These are phyloP conservation scores for Acanthaster planci DNA, from an alignment of 35 echinoderm and acorn worm genomes.

Conservation along the genomic window DNA sequence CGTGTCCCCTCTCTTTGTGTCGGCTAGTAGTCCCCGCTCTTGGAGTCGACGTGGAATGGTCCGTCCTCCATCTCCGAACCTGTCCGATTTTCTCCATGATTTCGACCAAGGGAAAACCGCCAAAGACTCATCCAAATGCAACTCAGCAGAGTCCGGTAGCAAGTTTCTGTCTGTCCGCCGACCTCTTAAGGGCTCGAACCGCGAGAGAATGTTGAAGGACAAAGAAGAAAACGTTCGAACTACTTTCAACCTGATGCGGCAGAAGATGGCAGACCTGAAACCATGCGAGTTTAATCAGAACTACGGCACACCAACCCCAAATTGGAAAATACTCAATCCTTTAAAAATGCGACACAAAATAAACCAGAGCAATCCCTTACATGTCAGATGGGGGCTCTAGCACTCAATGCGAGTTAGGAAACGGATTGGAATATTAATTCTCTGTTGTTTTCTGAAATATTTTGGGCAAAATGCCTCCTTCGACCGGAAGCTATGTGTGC, in stretches of 20 bases:
- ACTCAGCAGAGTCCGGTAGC: constrained; percentile 65
- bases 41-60: constrained; percentile 42
- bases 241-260: constrained; percentile 85
- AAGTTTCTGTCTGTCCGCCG: constrained; percentile 80
- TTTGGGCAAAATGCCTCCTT: no score
- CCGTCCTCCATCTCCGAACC: constrained; percentile 74
- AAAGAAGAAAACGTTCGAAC: constrained; percentile 82
- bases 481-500: no score
- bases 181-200: constrained; percentile 89
- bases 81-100: constrained; percentile 78
- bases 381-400: constrained; percentile 59
- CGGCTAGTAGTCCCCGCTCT: constrained; percentile 10
- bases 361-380: constrained; percentile 74
- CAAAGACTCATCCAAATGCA: neutral
- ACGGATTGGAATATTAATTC: constrained; percentile 48
- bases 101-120: constrained; percentile 35
- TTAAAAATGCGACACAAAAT: constrained; percentile 92
- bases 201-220: constrained; percentile 84
- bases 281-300: constrained; percentile 91
- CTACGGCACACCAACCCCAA: constrained; percentile 91
- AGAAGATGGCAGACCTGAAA: constrained; percentile 77
- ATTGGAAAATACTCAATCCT: constrained; percentile 99
- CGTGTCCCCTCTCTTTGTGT: constrained; percentile 70
- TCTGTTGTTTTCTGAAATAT: no score
- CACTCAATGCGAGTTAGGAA: no score